Base-by-base conservation (phyloP, 2,888 invertebrate species). In the Drosophila cognata region DNA sequence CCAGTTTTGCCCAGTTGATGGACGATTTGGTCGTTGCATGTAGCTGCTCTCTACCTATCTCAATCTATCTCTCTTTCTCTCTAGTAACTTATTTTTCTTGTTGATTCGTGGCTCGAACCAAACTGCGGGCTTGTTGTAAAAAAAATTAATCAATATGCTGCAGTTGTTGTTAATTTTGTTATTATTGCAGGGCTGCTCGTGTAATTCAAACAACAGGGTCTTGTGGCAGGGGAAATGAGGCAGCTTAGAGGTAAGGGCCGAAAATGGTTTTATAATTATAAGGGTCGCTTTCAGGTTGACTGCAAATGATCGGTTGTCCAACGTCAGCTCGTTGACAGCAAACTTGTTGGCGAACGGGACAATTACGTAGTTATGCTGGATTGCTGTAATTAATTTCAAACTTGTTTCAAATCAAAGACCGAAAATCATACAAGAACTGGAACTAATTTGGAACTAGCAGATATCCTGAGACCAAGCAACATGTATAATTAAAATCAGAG, bases 261-360 rank as follows among this genome's bases (percentile, higher is more conserved):
- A 63, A 87, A 88, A 89, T 81, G 86, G 77, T 70, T 84, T 89
- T 86, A 86, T 86, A 86, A 86, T 86, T 84, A 87, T 81, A 87
- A 84, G 86, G 87, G 81, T 83, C 82, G 82, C 74, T 62, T 69
- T 81, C 84, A 71, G 81, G 74, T 77, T 77, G 82, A 74, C 74
- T 82, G 82, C 51, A 89, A 86, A 87, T 87, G 82, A 81, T 87
- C 73, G 89, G 84, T 82, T 86, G 76, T 61, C 78, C 79, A 50
- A 68, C 62, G 59, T 57, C 65, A 67, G 68, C 77, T 77, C 77
- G 79, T 77, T 77, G 73, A 74, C 28, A 11, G 36, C 36, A 11
- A 36, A 36, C 35, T 18, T 36, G 55, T 33, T 36, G 55, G 18
- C 18, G 18, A 36, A 38, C 4, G n/a, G 4, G 28, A 38, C 38